Conservation (phyloP, 2,888 invertebrate genomes). For the Limnephilus marmoratus region DNA sequence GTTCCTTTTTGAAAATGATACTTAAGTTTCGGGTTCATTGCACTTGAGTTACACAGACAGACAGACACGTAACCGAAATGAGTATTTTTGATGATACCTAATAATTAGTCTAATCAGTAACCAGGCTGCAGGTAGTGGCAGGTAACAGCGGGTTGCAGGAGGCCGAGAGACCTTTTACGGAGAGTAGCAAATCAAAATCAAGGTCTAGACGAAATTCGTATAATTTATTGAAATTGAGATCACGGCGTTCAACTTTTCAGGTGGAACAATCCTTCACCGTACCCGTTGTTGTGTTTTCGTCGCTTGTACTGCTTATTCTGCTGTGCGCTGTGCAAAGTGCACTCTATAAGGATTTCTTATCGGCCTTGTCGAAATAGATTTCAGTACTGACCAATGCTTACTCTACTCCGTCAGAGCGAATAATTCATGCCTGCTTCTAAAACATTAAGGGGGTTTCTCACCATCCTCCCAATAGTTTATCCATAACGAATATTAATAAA, state of each 20-base stretch:
- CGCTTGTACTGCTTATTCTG: background rate
- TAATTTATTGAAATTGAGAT: slow-evolving; percentile 44
- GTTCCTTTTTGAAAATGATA: no score
- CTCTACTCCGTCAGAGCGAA: background rate
- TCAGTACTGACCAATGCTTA: background rate
- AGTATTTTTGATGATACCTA: background rate
- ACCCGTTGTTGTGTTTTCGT: background rate
- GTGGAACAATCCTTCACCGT: background rate
- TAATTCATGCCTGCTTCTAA: background rate
- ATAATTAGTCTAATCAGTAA: background rate
- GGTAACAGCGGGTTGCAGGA: background rate
- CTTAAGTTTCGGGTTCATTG: no score
- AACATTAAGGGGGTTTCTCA: no score
- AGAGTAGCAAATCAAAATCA: background rate
- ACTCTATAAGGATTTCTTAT: background rate
- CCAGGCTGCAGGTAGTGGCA: background rate
- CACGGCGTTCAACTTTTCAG: slow-evolving; percentile 30
- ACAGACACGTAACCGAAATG: background rate
- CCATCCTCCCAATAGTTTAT: no score
- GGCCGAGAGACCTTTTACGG: background rate
- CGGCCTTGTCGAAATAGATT: background rate
- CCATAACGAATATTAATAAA: no score
- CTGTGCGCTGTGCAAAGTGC: background rate
- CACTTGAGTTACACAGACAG: no score
- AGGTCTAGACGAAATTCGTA: slow-evolving; percentile 24